phyloP scores from a whole-genome alignment of 2,113 vertebrate species.

The Aix galericulata region DNA sequence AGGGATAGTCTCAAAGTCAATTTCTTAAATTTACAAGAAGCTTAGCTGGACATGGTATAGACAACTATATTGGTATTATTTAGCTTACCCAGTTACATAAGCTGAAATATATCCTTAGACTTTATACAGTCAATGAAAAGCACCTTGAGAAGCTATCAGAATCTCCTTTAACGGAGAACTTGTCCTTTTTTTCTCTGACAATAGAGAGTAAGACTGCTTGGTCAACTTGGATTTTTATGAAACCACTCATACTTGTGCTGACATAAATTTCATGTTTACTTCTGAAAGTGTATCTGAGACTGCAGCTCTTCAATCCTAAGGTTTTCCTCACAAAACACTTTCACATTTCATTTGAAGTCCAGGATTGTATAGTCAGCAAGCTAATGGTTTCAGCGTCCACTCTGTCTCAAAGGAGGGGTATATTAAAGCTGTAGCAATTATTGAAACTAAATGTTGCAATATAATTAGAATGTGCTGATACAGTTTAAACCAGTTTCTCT shows the following conservation, averaged over 20 bases:
- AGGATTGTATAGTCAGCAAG: background rate
- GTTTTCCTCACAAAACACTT: background rate
- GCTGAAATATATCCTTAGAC: background rate
- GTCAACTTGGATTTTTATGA: background rate
- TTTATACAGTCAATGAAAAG: background rate
- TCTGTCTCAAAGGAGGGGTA: background rate
- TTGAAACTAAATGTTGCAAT: background rate
- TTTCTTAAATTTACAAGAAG: background rate
- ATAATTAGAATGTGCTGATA: background rate
- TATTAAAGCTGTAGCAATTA: background rate
- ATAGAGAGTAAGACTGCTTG: background rate
- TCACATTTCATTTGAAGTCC: background rate
- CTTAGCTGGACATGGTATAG: background rate
- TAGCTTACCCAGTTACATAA: background rate
- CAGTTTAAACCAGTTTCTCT: background rate
- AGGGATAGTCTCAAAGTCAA: background rate
- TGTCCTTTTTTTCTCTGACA: background rate
- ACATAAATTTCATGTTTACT: background rate
- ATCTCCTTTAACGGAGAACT: background rate
- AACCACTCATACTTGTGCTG: background rate
- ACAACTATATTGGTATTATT: background rate
- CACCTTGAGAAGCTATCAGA: background rate
- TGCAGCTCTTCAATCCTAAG: background rate
- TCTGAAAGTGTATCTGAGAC: background rate
- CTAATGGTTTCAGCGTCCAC: background rate